A percentile compares a stretch with the other conserved stretches of the same genome.
Conservation (phyloP, 2,888 invertebrate genomes). For the Muscina levida region DNA sequence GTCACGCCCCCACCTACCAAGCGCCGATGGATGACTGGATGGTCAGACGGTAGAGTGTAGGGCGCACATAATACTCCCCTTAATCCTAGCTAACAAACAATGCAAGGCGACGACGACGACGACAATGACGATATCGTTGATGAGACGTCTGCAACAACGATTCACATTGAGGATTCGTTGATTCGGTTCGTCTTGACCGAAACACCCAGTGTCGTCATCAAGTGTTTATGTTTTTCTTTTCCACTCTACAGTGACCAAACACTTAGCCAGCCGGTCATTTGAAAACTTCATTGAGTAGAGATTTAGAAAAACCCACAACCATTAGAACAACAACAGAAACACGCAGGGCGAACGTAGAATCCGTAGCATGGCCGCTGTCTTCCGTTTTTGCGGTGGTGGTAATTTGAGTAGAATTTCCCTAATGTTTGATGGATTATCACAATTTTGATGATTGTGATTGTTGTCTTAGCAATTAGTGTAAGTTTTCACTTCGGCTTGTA, state of each 20-base stretch:
- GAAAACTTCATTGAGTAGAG: constrained; percentile 38
- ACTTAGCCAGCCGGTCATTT: constrained; percentile 1
- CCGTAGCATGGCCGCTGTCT: background rate
- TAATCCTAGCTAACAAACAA: constrained; percentile 14
- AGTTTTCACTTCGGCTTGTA: constrained; percentile 10
- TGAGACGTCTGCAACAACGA: background rate
- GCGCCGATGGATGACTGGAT: constrained; percentile 4
- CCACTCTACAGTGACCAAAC: background rate
- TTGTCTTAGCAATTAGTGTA: constrained; percentile 41
- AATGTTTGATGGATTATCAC: background rate
- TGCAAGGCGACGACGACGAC: constrained; percentile 19
- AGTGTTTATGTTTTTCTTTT: constrained; percentile 22
- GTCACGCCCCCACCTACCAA: constrained; percentile 53
- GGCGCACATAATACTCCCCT: background rate
- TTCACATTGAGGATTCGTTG: background rate
- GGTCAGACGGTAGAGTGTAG: background rate
- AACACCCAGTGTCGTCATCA: constrained; percentile 30
- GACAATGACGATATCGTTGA: background rate
- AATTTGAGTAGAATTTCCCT: constrained; percentile 49
- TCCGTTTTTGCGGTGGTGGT: constrained; percentile 37
- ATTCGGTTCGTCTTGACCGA: background rate
- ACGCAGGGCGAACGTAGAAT: background rate
- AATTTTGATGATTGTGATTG: constrained; percentile 6
- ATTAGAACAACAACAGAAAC: constrained; percentile 17
- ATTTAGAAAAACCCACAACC: constrained; percentile 42